Base-by-base conservation (phyloP, 2,797 vertebrate species). In the Xerus rutilus region DNA sequence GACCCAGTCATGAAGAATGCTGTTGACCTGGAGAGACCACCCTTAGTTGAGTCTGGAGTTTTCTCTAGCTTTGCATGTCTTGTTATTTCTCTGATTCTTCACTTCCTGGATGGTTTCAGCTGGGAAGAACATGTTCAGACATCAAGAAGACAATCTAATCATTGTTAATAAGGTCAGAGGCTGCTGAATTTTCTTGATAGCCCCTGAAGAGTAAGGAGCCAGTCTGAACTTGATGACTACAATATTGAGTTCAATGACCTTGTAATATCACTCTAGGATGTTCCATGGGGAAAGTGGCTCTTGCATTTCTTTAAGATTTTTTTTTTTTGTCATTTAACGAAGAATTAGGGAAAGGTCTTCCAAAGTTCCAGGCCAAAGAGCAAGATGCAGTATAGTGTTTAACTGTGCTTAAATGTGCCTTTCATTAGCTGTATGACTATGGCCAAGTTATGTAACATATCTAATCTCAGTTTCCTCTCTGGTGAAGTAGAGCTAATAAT, bases 51-150 rank as follows among this genome's bases (percentile, higher is more conserved):
- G 72, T 81, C 79, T 96, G 86, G 70, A 91, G 17, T 81, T 65
- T 93, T 85, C 86, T 78, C 32, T 84, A 59, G 43, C 49, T 62
- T 96, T 92, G 91, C 3, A 30, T 91, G n/a, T 32, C 49, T 67
- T 90, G 47, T 62, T 86, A 39, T 86, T 86, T 86, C 93, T 94
- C 90, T 93, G 86, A 97, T 89, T 86, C 82, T 95, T 95, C 83
- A 96, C 96, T 96, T 79, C 77, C 81, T 97, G 97, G 86, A 85
- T 76, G 69, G 18, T 0, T 0, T 95, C 95, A 74, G 57, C 79
- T 94, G 30, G 49, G 72, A 86, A 93, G 78, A 91, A 43, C 54
- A n/a, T 96, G 79, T 86, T 69, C 32, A 59, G 49, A 52, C 49
- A 54, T 64, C 88, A 94, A 77, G 74, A 64, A 52, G 93, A 84